phyloP scores from a whole-genome alignment of 2,888 invertebrate genomes.

The Cosmia pyralina region DNA sequence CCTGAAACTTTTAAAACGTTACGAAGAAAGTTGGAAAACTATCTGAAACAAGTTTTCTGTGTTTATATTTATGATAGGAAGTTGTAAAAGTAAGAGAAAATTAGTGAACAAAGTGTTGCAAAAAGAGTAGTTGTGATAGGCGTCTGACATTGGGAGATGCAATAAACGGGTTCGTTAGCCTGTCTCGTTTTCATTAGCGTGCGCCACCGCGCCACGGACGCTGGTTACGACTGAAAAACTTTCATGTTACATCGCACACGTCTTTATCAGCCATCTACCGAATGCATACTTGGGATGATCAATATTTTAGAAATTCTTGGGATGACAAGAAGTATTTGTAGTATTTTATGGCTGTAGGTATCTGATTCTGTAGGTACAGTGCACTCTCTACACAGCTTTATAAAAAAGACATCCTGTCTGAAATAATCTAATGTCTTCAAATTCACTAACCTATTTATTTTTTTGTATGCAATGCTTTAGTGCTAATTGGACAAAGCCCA shows the following conservation, averaged over 20 bases:
- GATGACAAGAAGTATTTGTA: neutral
- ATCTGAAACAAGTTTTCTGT: slow-evolving; percentile 28
- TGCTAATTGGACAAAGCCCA: slow-evolving; percentile 44
- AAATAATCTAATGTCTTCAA: slow-evolving; percentile 6
- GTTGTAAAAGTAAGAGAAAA: slow-evolving; percentile 23
- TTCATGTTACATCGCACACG: slow-evolving; percentile 71
- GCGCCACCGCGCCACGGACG: slow-evolving; percentile 69
- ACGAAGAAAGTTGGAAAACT: slow-evolving; percentile 27
- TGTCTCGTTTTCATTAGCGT: slow-evolving; percentile 86
- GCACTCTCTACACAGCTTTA: neutral
- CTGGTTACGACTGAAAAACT: slow-evolving; percentile 81
- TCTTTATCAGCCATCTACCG: slow-evolving; percentile 58
- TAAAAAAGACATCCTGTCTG: neutral
- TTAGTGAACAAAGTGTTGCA: slow-evolving; percentile 8
- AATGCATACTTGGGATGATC: slow-evolving; percentile 60
- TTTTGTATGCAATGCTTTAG: slow-evolving; percentile 3
- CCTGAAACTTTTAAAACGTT: slow-evolving; percentile 18
- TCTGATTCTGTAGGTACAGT: neutral
- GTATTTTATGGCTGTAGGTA: neutral
- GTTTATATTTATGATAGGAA: slow-evolving; percentile 17
- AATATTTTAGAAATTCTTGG: slow-evolving; percentile 59
- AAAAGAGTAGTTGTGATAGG: slow-evolving; percentile 43
- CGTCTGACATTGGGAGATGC: slow-evolving; percentile 67
- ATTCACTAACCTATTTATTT: slow-evolving; percentile 18
- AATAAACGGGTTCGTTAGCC: slow-evolving; percentile 81